Conservation (phyloP, 2,797 vertebrate genomes). For the Tokudaia muenninki region DNA sequence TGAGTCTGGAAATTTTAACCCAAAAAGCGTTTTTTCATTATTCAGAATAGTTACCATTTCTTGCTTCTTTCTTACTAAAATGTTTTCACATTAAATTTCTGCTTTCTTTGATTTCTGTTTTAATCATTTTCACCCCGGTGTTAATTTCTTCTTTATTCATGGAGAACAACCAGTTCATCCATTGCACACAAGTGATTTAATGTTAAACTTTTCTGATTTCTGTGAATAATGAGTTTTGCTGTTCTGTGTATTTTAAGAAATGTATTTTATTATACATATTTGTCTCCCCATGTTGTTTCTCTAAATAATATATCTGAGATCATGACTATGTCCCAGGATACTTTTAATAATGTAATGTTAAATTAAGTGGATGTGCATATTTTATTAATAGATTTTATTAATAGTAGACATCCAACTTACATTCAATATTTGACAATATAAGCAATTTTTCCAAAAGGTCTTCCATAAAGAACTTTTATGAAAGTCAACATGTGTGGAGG, state of each 20-base stretch:
- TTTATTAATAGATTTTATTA: not conserved
- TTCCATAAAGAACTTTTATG: not conserved
- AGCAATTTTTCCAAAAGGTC: not conserved
- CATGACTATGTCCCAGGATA: not conserved
- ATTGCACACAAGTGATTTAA: not conserved
- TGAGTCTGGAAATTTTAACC: not conserved
- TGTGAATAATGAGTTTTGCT: not conserved
- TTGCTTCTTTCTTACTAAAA: not conserved
- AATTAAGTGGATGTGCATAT: not conserved
- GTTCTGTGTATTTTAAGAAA: not conserved
- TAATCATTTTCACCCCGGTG: not conserved
- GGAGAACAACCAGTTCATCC: not conserved
- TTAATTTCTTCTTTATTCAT: not conserved
- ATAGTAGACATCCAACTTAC: not conserved
- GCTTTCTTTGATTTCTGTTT: not conserved
- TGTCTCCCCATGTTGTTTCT: not conserved
- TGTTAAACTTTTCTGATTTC: not conserved
- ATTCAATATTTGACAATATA: not conserved
- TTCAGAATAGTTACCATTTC: not conserved
- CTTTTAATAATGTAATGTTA: not conserved
- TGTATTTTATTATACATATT: not conserved
- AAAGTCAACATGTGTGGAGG: not conserved
- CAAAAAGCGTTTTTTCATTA: not conserved
- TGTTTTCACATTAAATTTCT: not conserved
- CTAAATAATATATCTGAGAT: not conserved